phyloP scores from a whole-genome alignment of 2,888 invertebrate species.

The Drosophila heteroneura region DNA sequence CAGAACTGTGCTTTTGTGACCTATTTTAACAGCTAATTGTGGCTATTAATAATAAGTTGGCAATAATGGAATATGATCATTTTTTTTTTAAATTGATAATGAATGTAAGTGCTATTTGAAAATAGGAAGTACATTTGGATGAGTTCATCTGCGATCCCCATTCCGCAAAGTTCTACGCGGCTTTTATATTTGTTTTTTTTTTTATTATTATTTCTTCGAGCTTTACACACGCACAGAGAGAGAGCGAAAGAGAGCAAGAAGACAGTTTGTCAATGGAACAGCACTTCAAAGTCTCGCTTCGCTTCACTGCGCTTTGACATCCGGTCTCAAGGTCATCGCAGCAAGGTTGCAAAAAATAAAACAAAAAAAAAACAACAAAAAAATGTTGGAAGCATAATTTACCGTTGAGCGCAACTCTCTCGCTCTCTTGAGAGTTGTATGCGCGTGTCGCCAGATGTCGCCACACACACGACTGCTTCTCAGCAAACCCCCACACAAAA shows the following conservation, averaged over 20 bases:
- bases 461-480: slow-evolving; percentile 22
- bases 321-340: slow-evolving; percentile 46
- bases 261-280: neutral
- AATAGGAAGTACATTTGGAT: neutral
- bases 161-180: neutral
- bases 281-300: slow-evolving; percentile 25
- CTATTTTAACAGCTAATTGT: neutral
- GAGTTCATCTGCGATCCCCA: neutral
- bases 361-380: neutral
- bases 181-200: neutral
- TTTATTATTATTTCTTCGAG: neutral
- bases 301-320: slow-evolving; percentile 44
- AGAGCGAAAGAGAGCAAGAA: neutral
- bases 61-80: neutral
- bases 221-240: neutral
- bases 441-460: slow-evolving; percentile 46
- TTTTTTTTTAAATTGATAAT: neutral
- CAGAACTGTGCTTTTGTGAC: neutral
- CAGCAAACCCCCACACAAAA: neutral
- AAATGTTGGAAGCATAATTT: slow-evolving; percentile 17
- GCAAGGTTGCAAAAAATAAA: slow-evolving; percentile 4
- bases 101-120: neutral
- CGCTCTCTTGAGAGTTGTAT: neutral
- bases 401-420: slow-evolving; percentile 11
- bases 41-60: neutral